Conservation (phyloP, 2,888 invertebrate genomes). For the Drosophila cracens region DNA sequence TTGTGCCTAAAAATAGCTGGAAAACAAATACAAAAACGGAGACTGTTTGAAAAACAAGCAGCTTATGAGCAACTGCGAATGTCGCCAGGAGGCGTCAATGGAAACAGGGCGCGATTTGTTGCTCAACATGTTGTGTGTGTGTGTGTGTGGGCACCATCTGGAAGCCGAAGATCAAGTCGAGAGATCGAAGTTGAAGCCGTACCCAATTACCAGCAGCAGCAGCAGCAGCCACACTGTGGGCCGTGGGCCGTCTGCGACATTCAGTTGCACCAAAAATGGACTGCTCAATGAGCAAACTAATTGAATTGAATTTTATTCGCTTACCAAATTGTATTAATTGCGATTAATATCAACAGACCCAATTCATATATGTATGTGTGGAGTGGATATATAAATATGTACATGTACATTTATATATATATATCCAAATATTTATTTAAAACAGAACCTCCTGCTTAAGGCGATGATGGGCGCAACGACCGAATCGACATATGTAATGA, state of each 20-base stretch:
- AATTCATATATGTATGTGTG: not conserved
- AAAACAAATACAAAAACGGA: slow-evolving; percentile 23
- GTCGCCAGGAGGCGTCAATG: slow-evolving; percentile 72
- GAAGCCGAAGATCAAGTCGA: slow-evolving; percentile 33
- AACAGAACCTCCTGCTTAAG: not conserved
- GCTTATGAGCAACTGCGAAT: slow-evolving; percentile 38
- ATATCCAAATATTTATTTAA: not conserved
- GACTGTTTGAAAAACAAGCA: slow-evolving; percentile 28
- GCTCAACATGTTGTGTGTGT: slow-evolving; percentile 41
- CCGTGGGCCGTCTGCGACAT: slow-evolving; percentile 54
- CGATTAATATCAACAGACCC: slow-evolving; percentile 13
- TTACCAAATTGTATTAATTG: slow-evolving; percentile 46
- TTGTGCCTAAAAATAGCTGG: slow-evolving; percentile 48
- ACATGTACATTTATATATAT: not conserved
- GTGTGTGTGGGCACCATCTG: slow-evolving; percentile 56
- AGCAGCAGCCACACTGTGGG: slow-evolving; percentile 12
- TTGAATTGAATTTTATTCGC: slow-evolving; percentile 56
- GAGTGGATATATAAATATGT: not conserved
- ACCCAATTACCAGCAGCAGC: slow-evolving; percentile 46
- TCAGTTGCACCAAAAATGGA: slow-evolving; percentile 65
- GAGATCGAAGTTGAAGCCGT: slow-evolving; percentile 46
- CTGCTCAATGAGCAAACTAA: slow-evolving; percentile 70
- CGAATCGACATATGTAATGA: not conserved
- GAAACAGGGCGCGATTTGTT: slow-evolving; percentile 49
- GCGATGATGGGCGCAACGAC: not conserved